Conservation (phyloP, 2,113 vertebrate genomes). For the Erinaceus europaeus region DNA sequence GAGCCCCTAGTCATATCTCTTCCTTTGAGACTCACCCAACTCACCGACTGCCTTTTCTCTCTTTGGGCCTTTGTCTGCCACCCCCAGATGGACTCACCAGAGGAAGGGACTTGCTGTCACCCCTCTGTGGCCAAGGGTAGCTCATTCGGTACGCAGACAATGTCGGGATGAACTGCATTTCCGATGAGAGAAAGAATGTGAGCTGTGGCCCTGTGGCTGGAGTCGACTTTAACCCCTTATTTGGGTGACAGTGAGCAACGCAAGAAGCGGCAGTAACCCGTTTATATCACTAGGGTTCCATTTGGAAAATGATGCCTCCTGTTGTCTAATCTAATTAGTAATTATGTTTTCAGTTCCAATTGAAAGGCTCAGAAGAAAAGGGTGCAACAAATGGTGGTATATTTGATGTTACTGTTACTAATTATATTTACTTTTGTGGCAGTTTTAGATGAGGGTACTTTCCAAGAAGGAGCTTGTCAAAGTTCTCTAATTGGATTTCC, state of each 20-base stretch:
- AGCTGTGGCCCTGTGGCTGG: background rate
- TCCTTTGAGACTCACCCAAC: background rate
- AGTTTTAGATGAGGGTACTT: constrained; percentile 38
- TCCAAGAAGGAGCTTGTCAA: background rate
- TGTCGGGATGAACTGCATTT: background rate
- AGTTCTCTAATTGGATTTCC: background rate
- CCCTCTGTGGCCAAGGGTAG: background rate
- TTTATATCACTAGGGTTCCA: constrained; percentile 50
- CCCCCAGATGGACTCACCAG: background rate
- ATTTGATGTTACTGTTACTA: constrained; percentile 47
- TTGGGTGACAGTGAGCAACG: constrained; percentile 31
- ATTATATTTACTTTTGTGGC: constrained; percentile 43
- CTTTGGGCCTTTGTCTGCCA: rapidly evolving
- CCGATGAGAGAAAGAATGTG: background rate
- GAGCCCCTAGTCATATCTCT: background rate
- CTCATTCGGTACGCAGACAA: background rate
- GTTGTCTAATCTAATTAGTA: constrained; percentile 73
- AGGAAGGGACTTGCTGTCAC: background rate
- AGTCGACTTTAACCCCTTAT: background rate
- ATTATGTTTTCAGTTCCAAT: constrained; percentile 62
- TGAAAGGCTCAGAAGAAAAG: constrained; percentile 62
- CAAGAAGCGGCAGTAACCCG: constrained; percentile 45
- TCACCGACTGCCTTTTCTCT: rapidly evolving
- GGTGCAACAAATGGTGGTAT: constrained; percentile 40
- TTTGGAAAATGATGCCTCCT: constrained; percentile 64